A percentile compares a stretch with the other conserved stretches of the same genome.
These are phyloP conservation scores for Torymus auratus DNA, from an alignment of 2,888 invertebrate species.

Conservation along the genomic window DNA sequence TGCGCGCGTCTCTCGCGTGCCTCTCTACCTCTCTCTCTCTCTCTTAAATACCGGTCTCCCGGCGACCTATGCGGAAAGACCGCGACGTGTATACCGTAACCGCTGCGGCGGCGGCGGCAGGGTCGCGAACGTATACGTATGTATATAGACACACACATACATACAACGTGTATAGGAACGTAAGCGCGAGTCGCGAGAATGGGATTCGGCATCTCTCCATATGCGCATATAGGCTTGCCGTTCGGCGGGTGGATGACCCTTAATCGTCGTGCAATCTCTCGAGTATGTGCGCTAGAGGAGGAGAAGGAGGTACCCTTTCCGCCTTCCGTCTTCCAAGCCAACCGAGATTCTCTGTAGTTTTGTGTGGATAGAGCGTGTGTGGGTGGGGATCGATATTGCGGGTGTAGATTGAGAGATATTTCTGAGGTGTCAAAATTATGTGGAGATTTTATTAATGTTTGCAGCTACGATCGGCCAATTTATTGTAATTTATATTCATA, in stretches of 20 bases:
- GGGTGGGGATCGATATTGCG: no score
- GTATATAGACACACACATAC: no score
- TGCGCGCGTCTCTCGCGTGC: background rate
- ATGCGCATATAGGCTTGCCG: conserved; percentile 7
- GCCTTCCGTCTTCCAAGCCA: background rate
- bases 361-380: background rate
- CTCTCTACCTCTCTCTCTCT: no score
- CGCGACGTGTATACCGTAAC: background rate
- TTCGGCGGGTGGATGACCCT: conserved; percentile 63
- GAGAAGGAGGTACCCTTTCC: background rate
- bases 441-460: no score
- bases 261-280: conserved; percentile 60
- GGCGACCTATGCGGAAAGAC: conserved; percentile 40
- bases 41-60: conserved; percentile 32
- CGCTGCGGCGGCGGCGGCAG: background rate
- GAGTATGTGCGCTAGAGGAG: background rate
- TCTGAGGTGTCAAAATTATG: no score
- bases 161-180: no score
- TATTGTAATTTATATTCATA: no score
- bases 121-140: no score
- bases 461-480: no score
- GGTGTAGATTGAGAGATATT: no score
- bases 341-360: background rate
- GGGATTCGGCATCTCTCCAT: conserved; percentile 25
- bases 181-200: conserved; percentile 14